Conservation (phyloP, 2,888 invertebrate species). For the Andricus curvator region DNA sequence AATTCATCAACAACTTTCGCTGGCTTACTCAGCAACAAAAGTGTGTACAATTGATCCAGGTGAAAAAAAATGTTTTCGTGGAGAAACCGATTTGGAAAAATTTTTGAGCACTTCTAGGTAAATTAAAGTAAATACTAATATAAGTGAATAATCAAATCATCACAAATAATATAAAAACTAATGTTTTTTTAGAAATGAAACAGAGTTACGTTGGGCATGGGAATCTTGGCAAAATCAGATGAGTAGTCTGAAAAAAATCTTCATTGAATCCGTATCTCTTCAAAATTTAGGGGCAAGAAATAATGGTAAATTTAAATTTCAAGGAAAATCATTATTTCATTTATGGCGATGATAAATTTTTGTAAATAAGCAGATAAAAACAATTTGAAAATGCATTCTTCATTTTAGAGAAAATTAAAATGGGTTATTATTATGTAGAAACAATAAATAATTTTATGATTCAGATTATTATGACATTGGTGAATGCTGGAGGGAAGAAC, state of each 20-base stretch:
- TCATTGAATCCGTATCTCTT: constrained; percentile 79
- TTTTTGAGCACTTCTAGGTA: background rate
- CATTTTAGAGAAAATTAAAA: no score
- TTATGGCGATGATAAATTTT: background rate
- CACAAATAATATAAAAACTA: background rate
- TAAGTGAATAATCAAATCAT: background rate
- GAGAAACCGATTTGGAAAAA: constrained; percentile 5
- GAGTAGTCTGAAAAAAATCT: constrained; percentile 81
- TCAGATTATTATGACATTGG: constrained; percentile 84
- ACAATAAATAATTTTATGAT: background rate
- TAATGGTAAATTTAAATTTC: constrained; percentile 80
- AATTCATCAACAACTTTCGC: background rate
- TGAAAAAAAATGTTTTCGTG: background rate
- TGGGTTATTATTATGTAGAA: no score
- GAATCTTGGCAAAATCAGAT: constrained; percentile 83
- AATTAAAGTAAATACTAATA: background rate
- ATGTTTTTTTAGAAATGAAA: constrained; percentile 71
- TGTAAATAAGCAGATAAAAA: no score
- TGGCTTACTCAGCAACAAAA: background rate
- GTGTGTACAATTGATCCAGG: background rate
- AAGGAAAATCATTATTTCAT: background rate
- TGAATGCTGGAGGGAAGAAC: constrained; percentile 83
- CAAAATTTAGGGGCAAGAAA: constrained; percentile 83
- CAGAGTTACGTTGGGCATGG: constrained; percentile 83
- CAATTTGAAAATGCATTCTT: no score